Evolutionary conservation across 2,113 vertebrate genomes (phyloP).

Genomic region (Rhynchopsitta pachyrhyncha): DNA sequence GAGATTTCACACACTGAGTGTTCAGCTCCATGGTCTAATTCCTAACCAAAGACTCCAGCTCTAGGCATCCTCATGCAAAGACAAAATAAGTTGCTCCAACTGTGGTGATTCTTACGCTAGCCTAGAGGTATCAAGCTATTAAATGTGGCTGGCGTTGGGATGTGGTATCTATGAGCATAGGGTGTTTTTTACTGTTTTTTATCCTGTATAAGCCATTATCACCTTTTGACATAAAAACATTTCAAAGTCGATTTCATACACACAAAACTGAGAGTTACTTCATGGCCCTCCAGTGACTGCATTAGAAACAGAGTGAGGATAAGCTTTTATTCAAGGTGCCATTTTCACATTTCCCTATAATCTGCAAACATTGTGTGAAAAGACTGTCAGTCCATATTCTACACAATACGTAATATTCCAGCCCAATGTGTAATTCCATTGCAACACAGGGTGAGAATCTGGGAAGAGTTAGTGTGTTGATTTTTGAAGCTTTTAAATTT

Average conservation of each 20-base stretch:
- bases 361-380: background rate
- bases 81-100: background rate
- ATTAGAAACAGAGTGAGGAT: background rate
- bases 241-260: background rate
- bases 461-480: background rate
- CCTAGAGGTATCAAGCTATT: background rate
- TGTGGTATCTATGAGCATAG: background rate
- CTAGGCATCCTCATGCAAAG: background rate
- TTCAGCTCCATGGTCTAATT: background rate
- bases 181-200: background rate
- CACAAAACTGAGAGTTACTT: background rate
- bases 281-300: background rate
- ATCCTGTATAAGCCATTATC: background rate
- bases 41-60: background rate
- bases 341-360: background rate
- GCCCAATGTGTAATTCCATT: background rate
- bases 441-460: background rate
- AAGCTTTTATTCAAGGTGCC: background rate
- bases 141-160: background rate
- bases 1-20: background rate
- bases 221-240: background rate
- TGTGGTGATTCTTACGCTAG: background rate
- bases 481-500: background rate
- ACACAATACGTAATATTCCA: background rate
- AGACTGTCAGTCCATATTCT: background rate